Evolutionary conservation across 2,113 vertebrate species (phyloP), one percentile per base, ranked within the genome.

Genomic region (Bambusicola thoracicus): DNA sequence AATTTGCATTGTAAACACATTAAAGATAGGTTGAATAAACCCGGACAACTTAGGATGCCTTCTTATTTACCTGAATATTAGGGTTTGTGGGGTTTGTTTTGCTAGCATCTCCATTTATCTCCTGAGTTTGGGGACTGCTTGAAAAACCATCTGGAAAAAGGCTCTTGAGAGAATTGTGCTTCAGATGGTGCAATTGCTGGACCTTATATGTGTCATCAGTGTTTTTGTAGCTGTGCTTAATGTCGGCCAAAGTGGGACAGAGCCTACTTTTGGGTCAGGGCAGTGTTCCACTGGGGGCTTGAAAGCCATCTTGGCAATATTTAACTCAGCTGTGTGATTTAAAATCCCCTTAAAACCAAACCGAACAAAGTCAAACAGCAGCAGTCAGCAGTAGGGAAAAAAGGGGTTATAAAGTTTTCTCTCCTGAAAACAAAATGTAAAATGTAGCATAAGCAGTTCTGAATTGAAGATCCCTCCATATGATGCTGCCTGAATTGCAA

Each of bases 1-100:
- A 83, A 97, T 96, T 95, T 95, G 94, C 74, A 74, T 96, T 93
- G 96, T 79, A 97, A 95, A 97, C 89, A 95, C 94, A 95, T 97
- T 96, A 97, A 81, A 92, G 88, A 96, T 2, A 51, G 95, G 79
- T 81, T 92, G 87, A 96, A 25, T 68, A 87, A 94, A 94, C 78
- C 25, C 34, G 69, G 79, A 72, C 55, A 55, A 55, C 17, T 89
- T 27, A 24, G 61, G 80, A 78, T 87, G 65, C 44, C 85, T 94
- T 93, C 92, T 81, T 69, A 89, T 89, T 87, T 91, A 73, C 90
- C 78, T 95, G 85, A 80, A 70, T 62, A 61, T 56, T 73, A 82
- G 34, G 49, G 53, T 7, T 67, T 82, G 38, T 44, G n/a, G 1
- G 3, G 17, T 72, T 93, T 90, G 74, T 94, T 96, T 96, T 91